Evolutionary conservation across 2,888 invertebrate species (phyloP), one percentile per base, ranked within the genome.

Genomic region (Nyleta sp.): DNA sequence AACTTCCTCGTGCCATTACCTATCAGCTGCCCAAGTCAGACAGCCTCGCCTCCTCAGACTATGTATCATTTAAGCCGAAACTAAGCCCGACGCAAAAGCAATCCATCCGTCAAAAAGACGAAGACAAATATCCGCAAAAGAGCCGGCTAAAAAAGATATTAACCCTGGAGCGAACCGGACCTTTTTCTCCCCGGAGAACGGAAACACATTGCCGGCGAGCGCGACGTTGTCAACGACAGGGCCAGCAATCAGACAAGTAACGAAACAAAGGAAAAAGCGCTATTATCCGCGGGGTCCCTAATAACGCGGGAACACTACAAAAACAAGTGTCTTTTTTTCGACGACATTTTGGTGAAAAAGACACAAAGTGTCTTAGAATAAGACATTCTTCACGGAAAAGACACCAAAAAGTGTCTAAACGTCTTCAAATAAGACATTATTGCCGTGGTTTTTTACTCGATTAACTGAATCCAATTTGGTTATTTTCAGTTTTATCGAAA

Each of bases 21-120:
- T 33, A 65, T 40, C 65, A 65, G 22, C 46, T 46, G 53, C n/a
- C 40, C 15, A 17, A 42, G 52, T 33, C 50, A 35, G 24, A 48
- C 62, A 60, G 24, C 7, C 59, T 53, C 38, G 35, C 13, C 35
- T 46, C 22, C 11, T 35, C 24, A 50, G 76, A 70, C 76, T 76
- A 70, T 64, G 76, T 64, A 76, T 76, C 76, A 70, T 68, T 76
- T 70, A 76, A 65, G 48, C 59, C 64, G 35, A 76, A 76, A 70
- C 70, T 70, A 64, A 70, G 40, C 42, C 17, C 64, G 76, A 76
- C 76, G 70, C 75, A 55, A 70, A 70, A 64, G 70, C 59, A 76
- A 76, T 76, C 76, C 76, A 70, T 76, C 71, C 65, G 65, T 77
- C 76, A 71, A 77, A 70, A 59, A 31, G 65, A 77, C 71, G 71